Base-by-base conservation (phyloP, 2,113 vertebrate genomes). In the Xenopus laevis region DNA sequence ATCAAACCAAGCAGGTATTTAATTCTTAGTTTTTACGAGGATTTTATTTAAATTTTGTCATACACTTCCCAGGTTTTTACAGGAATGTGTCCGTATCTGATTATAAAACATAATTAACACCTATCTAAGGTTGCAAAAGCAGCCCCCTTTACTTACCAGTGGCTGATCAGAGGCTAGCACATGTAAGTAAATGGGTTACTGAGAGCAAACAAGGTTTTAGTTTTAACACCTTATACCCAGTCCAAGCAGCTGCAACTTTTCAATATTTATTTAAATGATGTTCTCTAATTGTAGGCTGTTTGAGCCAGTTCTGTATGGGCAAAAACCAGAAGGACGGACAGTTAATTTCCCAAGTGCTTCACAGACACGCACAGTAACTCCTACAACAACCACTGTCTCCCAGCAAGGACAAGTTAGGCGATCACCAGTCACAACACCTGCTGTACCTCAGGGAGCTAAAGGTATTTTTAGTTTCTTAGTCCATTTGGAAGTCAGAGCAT, bases 1-100 rank as follows among this genome's bases (percentile, higher is more conserved):
- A 89, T 97, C 78, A 95, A 94, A 80, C 87, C 92, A 66, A 92
- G 90, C 85, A 95, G 93, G 96, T 98, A 74, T 15, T 21, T 20
- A 10, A 9, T 4, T 60, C 5, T 9, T 40, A 7, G 3, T 33
- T 33, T 50, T 20, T 5, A 58, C 55, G 0, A 13, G 23, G 23
- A 27, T 27, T 53, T 78, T 18, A 46, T 47, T 2, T 47, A 11
- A 47, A 47, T 10, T 47, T 10, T 47, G 9, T 13, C 47, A 13
- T 50, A 50, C 15, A 50, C 47, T 50, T 12, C 11, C 47, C 12
- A 50, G 33, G 8, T 1, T 40, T 40, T 40, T 9, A 40, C 33
- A 40, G 8, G 33, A 4, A 40, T 40, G 33, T 40, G 33, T 40
- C 8, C 33, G 23, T 27, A 27, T 27, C 23, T 27, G 23, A 27